Conservation (phyloP, 92 coral and sea anemone genomes). For the Montipora capitata region DNA sequence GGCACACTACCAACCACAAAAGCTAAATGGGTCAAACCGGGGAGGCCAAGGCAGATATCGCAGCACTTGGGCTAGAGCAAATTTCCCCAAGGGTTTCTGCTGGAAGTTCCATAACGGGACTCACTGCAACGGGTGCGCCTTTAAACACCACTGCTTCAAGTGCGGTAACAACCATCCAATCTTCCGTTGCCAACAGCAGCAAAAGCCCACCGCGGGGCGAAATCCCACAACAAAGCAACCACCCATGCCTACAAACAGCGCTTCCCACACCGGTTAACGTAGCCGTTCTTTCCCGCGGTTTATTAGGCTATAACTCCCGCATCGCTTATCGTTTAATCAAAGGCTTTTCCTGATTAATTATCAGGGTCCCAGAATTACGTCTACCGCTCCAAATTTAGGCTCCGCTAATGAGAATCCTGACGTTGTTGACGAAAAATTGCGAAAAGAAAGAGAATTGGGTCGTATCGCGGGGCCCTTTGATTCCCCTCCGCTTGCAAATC, state of each 20-base stretch:
- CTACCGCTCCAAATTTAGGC: slow-evolving; percentile 19
- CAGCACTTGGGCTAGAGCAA: no score
- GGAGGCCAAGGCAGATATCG: no score
- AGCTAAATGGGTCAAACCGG: no score
- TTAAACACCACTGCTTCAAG: slow-evolving; percentile 32
- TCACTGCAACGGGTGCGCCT: slow-evolving; percentile 23
- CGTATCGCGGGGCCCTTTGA: slow-evolving; percentile 65
- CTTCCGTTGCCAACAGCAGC: background rate
- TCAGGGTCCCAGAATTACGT: slow-evolving; percentile 23
- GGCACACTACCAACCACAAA: no score
- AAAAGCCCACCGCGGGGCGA: background rate
- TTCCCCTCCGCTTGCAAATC: slow-evolving; percentile 47
- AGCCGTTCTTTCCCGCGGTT: slow-evolving; percentile 12
- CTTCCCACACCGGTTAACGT: slow-evolving; percentile 60
- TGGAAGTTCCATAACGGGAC: slow-evolving; percentile 15
- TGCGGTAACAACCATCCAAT: slow-evolving; percentile 20
- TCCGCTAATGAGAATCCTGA: slow-evolving; percentile 49
- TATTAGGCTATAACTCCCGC: background rate
- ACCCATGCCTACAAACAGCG: background rate
- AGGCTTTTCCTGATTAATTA: slow-evolving; percentile 37
- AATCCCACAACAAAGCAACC: background rate
- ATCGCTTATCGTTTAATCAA: background rate
- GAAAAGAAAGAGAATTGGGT: slow-evolving; percentile 39
- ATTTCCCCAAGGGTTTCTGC: slow-evolving; percentile 26
- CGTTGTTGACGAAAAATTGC: slow-evolving; percentile 46